A percentile compares a stretch with the other conserved stretches of the same genome.
phyloP scores from a whole-genome alignment of 2,797 vertebrate species.

The Nyctalus aviator region DNA sequence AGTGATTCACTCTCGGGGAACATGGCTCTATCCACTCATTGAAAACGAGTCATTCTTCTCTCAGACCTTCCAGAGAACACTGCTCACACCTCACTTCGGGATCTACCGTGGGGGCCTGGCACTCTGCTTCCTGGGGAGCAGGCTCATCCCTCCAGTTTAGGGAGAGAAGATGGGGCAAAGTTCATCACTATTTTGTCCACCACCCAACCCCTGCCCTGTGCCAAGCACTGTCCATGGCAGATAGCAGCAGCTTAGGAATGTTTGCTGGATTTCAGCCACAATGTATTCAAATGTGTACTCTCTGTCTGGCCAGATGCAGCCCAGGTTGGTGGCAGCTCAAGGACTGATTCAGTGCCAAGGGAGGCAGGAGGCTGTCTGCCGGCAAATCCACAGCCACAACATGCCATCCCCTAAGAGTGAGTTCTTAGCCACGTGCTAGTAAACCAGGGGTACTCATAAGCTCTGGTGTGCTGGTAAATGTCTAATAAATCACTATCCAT shows the following conservation, averaged over 20 bases:
- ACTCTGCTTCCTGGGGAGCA: not conserved
- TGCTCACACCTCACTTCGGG: not conserved
- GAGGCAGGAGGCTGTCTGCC: not conserved
- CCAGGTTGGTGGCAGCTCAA: not conserved
- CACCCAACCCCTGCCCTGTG: not conserved
- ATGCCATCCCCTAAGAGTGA: not conserved
- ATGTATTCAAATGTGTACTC: not conserved
- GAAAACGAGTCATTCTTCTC: not conserved
- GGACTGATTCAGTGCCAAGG: not conserved
- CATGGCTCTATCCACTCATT: not conserved
- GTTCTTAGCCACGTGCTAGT: not conserved
- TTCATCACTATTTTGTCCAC: not conserved
- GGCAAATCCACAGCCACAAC: not conserved
- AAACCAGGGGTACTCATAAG: not conserved
- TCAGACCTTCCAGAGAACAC: not conserved
- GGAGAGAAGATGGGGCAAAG: not conserved
- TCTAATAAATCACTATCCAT: not conserved
- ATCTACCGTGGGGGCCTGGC: not conserved
- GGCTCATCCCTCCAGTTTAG: not conserved
- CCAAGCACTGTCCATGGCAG: not conserved
- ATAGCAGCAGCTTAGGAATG: not conserved
- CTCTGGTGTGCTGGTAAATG: not conserved
- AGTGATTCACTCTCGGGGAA: not conserved
- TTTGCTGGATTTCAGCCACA: not conserved
- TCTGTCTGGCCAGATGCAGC: not conserved